Evolutionary conservation across 2,113 vertebrate genomes (phyloP).

Genomic region (Chlorodrepanis virens): DNA sequence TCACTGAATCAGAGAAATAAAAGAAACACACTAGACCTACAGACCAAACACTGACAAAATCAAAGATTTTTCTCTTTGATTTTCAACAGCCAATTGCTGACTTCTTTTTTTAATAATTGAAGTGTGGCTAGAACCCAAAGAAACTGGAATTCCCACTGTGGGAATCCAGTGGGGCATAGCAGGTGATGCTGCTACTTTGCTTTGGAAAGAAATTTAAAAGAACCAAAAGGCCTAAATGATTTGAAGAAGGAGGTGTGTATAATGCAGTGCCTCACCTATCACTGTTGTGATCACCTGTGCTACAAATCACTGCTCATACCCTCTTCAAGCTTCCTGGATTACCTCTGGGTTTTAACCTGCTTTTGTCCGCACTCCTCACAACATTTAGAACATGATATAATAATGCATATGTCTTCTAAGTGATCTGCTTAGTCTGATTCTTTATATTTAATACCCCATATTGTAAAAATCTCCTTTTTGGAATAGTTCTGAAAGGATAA

Average conservation of each 20-base stretch:
- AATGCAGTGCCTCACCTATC: no score
- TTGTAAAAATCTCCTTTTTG: background rate
- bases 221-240: background rate
- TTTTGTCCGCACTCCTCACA: background rate
- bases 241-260: background rate
- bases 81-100: background rate
- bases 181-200: background rate
- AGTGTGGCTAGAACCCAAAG: background rate
- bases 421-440: background rate
- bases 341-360: background rate
- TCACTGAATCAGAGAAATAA: background rate
- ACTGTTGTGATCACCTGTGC: background rate
- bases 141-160: background rate
- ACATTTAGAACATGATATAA: background rate
- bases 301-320: background rate
- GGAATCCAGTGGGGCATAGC: background rate
- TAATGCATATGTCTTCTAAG: background rate
- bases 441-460: background rate
- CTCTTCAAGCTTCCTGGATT: background rate
- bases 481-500: background rate
- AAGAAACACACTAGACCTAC: background rate
- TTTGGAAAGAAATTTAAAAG: background rate
- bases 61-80: background rate
- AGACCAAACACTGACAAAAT: background rate
- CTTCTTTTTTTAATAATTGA: background rate